Base-by-base conservation (phyloP, 2,797 vertebrate genomes). In the Coregonus ussuriensis region DNA sequence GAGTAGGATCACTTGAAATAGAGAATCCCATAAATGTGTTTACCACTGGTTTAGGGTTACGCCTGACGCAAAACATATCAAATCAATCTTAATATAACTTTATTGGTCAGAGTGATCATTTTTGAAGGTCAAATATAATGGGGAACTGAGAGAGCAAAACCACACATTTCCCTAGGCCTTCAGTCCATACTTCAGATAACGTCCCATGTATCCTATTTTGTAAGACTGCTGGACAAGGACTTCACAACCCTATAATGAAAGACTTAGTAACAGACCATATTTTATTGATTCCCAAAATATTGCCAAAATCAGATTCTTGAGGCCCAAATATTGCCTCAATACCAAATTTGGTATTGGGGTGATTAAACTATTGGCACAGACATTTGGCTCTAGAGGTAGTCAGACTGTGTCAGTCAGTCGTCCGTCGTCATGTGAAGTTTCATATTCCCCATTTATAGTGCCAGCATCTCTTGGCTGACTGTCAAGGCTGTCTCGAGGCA, bases 401-500 rank as follows among this genome's bases (percentile, higher is more conserved):
- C 76, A 74, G 79, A 71, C 74, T 81, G 31, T 56, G 83, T 82
- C 41, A 47, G 11, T 47, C 9, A 47, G 41, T 47, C 9, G 84
- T 85, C 81, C 86, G 83, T 82, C 82, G 62, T 78, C 78, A 88
- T 90, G 88, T 91, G 89, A 83, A 76, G 90, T 92, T 93, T 92
- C 90, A 93, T 85, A 91, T 93, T 92, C 84, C 86, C 47, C 73
- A 65, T 92, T 91, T 91, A 92, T 85, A 75, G 87, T 84, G 83
- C 81, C 70, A 85, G 77, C 78, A 80, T 77, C 85, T 86, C 84
- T 81, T 53, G 11, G 83, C 76, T 85, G 84, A 86, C 88, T 85
- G 75, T 82, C 83, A 52, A 76, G 79, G 41, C 79, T 75, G 52
- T 76, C 72, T 14, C 4, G 31, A 82, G 80, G 88, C 72, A 79